phyloP scores from a whole-genome alignment of 2,888 invertebrate genomes.

The Megastigmus dorsalis region DNA sequence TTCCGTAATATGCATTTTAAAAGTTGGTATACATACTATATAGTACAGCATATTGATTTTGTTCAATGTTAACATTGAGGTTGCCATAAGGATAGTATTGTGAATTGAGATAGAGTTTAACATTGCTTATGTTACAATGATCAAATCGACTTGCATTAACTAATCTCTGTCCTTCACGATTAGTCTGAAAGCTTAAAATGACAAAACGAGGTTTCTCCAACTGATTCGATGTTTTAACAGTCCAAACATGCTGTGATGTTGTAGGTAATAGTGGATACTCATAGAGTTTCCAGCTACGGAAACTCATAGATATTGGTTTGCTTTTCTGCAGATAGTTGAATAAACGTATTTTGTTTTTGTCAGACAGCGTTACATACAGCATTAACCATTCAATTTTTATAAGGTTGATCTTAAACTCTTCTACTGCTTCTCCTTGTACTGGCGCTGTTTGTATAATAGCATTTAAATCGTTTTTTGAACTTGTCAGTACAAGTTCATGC shows the following conservation, averaged over 20 bases:
- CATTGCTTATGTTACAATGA: slow-evolving; percentile 65
- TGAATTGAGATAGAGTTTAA: slow-evolving; percentile 68
- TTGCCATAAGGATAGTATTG: slow-evolving; percentile 65
- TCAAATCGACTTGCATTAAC: slow-evolving; percentile 56
- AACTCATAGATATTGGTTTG: slow-evolving; percentile 56
- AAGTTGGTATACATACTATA: slow-evolving; percentile 51
- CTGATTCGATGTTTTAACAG: slow-evolving; percentile 62
- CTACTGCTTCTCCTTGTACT: not conserved
- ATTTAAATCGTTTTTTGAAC: too few species aligned
- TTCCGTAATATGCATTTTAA: slow-evolving; percentile 54
- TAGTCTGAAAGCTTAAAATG: slow-evolving; percentile 69
- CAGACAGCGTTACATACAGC: not conserved
- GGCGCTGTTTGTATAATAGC: not conserved
- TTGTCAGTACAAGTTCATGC: too few species aligned
- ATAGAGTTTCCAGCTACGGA: slow-evolving; percentile 69
- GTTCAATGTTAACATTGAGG: slow-evolving; percentile 37
- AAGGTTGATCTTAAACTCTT: not conserved
- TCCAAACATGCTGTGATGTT: slow-evolving; percentile 64
- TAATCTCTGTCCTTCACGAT: slow-evolving; percentile 60
- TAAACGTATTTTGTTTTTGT: not conserved
- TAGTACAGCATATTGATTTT: slow-evolving; percentile 34
- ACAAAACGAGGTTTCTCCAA: slow-evolving; percentile 70
- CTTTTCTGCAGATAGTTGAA: not conserved
- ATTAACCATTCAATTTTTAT: not conserved
- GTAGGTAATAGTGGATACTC: slow-evolving; percentile 68